Base-by-base conservation (phyloP, 2,113 vertebrate species). In the Zosterops pallidus region DNA sequence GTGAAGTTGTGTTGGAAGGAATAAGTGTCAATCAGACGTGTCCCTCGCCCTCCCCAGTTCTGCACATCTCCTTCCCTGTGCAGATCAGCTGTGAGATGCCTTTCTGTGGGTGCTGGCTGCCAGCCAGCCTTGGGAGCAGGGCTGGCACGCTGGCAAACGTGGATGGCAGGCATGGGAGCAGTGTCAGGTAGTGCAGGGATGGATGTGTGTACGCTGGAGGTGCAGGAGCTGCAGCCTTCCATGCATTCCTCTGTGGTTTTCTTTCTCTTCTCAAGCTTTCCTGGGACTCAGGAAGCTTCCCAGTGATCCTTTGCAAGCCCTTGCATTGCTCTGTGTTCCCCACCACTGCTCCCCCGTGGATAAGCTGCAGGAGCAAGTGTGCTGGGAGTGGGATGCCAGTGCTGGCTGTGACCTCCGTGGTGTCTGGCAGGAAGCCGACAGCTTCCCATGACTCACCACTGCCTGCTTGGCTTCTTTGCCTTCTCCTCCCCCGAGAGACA, bases 291-390 rank as follows among this genome's bases (percentile, higher is more conserved):
- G 41, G 44, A 39, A 41, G 50, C 59, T 93, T 80, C 53, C 18
- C 59, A 24, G 59, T 42, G 42, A 11, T 53, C 14, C 64, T 41
- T 11, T 25, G 26, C 74, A 47, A 75, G 52, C 26, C 25, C 24
- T 52, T 24, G 9, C 33, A 5, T 37, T 46, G 44, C 50, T 21
- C 20, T 0, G 0, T 57, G 42, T 24, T 90, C 19, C 57, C 39
- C 49, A 18, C 9, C 28, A 4, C 6, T 35, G 52, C 39, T 90
- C 9, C 28, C 9, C 35, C 7, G 1, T 15, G 53, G 63, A 31
- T 14, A 14, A 76, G 49, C 62, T 39, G 41, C 41, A 35, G 71
- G 69, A 57, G 23, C 19, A 14, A 49, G 59, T 24, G 53, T 70
- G 35, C 1, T 0, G 26, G 35, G 25, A 25, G 42, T 53, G 68